Conservation (phyloP, 2,888 invertebrate genomes). For the Doris montereyensis region DNA sequence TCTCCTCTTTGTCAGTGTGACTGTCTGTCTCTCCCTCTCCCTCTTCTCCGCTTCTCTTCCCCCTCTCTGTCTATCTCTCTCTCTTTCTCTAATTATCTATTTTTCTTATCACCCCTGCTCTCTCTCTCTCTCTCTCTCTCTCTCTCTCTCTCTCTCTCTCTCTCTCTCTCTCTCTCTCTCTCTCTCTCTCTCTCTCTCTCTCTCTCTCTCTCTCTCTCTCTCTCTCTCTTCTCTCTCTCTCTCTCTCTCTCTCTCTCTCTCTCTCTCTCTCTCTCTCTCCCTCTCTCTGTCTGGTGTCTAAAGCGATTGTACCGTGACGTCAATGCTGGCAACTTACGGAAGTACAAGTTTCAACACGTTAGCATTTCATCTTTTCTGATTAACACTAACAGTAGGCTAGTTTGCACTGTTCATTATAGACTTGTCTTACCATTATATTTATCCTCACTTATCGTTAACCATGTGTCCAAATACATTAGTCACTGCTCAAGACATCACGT, state of each 20-base stretch:
- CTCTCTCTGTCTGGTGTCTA: neutral
- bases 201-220: neutral
- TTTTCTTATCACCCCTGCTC: neutral
- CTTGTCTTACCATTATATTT: no score
- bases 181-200: neutral
- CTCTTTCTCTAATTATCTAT: neutral
- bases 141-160: neutral
- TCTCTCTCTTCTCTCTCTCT: neutral
- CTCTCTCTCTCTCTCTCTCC: neutral
- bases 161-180: neutral
- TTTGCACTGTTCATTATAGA: no score
- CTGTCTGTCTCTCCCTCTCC: neutral
- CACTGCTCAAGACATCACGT: no score
- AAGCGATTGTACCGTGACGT: neutral
- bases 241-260: neutral
- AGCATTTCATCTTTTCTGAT: no score
- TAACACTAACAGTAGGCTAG: no score
- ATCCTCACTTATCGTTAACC: no score
- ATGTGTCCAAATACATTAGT: no score
- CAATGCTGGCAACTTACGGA: neutral
- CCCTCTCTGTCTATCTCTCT: neutral
- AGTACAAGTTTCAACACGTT: no score
- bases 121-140: neutral
- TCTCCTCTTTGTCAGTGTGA: neutral
- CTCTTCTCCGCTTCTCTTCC: neutral